Percentiles rank a stretch among this genome's conserved stretches.
phyloP scores from a whole-genome alignment of 1,140 invertebrate genomes.

The Stegodyphus dumicola region DNA sequence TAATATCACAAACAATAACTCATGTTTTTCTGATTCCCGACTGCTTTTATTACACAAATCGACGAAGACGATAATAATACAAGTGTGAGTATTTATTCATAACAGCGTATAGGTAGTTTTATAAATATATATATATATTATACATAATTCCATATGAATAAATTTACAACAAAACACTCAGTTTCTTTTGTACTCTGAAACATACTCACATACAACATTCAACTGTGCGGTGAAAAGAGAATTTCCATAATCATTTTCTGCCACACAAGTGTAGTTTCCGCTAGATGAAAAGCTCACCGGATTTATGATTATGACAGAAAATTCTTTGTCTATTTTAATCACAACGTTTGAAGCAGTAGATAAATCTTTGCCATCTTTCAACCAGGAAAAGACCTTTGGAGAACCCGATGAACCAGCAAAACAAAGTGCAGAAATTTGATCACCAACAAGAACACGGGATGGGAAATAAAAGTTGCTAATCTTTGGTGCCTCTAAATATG shows the following conservation, averaged over 20 bases:
- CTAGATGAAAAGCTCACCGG: slow-evolving; percentile 7
- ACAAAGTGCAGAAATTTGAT: slow-evolving; percentile 16
- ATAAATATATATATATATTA: not conserved
- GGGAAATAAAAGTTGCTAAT: slow-evolving; percentile 30
- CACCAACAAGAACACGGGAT: not conserved
- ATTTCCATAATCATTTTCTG: slow-evolving; percentile 39
- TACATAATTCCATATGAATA: not conserved
- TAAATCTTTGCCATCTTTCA: slow-evolving; percentile 16
- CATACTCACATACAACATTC: slow-evolving; percentile 37
- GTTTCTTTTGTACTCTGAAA: no score
- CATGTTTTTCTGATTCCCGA: no score
- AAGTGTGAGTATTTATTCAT: no score
- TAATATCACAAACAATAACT: no score
- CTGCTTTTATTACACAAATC: no score
- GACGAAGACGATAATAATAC: no score
- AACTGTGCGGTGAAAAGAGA: slow-evolving; percentile 38
- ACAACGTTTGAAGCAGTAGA: not conserved
- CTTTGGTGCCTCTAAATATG: slow-evolving; percentile 2
- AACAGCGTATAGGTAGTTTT: no score
- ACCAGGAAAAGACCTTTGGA: not conserved
- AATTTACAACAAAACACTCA: not conserved
- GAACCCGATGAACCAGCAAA: not conserved
- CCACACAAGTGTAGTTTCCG: slow-evolving; percentile 63
- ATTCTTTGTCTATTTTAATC: slow-evolving; percentile 33
- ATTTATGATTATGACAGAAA: slow-evolving; percentile 43